Evolutionary conservation across 1,140 invertebrate genomes (phyloP).

Genomic region (Lycorma delicatula): DNA sequence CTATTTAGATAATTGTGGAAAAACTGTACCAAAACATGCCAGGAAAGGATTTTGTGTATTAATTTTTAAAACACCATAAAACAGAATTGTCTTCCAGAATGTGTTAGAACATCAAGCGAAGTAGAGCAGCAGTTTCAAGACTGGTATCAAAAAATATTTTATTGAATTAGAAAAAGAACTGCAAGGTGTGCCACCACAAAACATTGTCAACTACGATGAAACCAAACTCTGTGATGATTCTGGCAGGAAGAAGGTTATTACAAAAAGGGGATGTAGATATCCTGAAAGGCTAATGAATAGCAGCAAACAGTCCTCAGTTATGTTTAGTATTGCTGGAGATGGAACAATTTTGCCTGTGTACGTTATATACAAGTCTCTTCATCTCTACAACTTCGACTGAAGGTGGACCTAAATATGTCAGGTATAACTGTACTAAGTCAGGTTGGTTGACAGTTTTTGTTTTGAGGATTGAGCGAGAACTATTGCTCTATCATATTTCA

Average conservation of each 20-base stretch:
- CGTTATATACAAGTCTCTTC: conserved; percentile 36
- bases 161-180: conserved; percentile 19
- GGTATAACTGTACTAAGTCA: conserved; percentile 23
- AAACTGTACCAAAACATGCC: conserved; percentile 22
- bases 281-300: conserved; percentile 20
- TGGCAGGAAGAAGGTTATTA: conserved; percentile 27
- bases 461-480: conserved; percentile 18
- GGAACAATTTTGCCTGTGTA: conserved; percentile 32
- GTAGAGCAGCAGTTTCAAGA: conserved; percentile 6
- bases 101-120: neutral
- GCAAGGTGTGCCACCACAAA: conserved; percentile 30
- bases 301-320: conserved; percentile 19
- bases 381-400: conserved; percentile 35
- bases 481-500: conserved; percentile 11
- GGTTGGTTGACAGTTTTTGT: conserved; percentile 17
- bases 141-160: conserved; percentile 11
- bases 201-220: conserved; percentile 40
- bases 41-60: conserved; percentile 25
- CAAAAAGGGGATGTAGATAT: conserved; percentile 19
- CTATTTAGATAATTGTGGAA: neutral
- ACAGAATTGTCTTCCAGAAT: neutral
- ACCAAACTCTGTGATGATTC: conserved; percentile 38
- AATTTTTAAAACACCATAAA: neutral
- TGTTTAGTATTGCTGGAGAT: conserved; percentile 21
- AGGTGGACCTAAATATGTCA: conserved; percentile 29